Evolutionary conservation across 2,113 vertebrate genomes (phyloP).

Genomic region (Ctenomys sociabilis): DNA sequence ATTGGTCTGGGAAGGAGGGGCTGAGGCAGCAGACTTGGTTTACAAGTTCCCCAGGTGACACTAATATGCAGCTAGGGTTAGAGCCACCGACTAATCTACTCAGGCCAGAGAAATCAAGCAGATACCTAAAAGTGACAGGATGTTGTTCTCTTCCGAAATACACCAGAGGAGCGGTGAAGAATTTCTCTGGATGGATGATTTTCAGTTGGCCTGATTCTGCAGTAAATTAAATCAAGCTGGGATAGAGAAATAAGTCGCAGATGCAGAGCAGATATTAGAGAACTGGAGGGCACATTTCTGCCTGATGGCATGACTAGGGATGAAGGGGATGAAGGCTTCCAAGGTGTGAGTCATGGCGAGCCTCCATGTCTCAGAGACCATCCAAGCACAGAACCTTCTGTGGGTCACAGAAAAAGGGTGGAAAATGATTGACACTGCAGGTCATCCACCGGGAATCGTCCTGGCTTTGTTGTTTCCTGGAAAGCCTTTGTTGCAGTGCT

Average conservation of each 20-base stretch:
- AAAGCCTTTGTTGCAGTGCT: background rate
- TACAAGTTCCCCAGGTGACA: slow-evolving; percentile 64
- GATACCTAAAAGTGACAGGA: slow-evolving; percentile 27
- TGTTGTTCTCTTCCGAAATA: slow-evolving; percentile 21
- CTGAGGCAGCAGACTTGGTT: background rate
- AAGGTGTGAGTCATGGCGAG: fast-evolving
- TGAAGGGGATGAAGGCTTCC: background rate
- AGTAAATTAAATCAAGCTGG: background rate
- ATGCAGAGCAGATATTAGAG: background rate
- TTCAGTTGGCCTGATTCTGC: slow-evolving; percentile 42
- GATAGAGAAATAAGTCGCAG: background rate
- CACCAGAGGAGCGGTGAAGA: background rate
- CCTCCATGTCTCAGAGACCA: background rate
- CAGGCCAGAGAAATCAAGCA: background rate
- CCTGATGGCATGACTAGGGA: background rate
- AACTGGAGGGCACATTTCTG: background rate
- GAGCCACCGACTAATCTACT: background rate
- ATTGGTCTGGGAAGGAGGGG: slow-evolving; percentile 67
- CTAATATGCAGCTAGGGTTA: slow-evolving; percentile 32
- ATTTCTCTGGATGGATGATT: slow-evolving; percentile 1
- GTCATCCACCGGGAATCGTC: fast-evolving
- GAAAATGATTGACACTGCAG: background rate
- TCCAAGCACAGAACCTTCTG: background rate
- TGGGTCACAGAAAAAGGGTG: background rate
- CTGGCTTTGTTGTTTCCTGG: no score